Conservation (phyloP, 1,140 invertebrate species). For the Orchesella cincta region DNA sequence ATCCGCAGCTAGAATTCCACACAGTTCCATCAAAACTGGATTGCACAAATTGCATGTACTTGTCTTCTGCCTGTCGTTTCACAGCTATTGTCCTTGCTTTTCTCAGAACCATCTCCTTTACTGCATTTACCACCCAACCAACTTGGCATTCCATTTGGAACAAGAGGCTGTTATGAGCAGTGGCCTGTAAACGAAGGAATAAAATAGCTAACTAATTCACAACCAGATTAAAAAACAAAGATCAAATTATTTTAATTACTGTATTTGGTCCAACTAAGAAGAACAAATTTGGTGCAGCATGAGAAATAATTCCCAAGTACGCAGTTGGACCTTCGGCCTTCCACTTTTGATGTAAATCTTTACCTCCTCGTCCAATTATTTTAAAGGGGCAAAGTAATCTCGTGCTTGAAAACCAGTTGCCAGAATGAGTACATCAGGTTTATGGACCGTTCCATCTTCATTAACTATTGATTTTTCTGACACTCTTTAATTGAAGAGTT, state of each 20-base stretch:
- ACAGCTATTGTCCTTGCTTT: conserved; percentile 29
- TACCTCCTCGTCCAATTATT: conserved; percentile 16
- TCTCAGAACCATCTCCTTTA: neutral
- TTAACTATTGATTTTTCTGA: neutral
- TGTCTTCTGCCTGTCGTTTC: conserved; percentile 33
- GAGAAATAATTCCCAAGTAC: conserved; percentile 20
- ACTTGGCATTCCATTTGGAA: conserved; percentile 25
- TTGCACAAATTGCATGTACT: conserved; percentile 26
- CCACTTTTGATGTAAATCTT: conserved; percentile 27
- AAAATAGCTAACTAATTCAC: neutral
- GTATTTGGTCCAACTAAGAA: conserved; percentile 31
- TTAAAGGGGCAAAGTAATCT: conserved; percentile 36
- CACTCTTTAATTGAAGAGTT: conserved; percentile 5
- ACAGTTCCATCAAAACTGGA: conserved; percentile 40
- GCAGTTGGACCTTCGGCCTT: conserved; percentile 23
- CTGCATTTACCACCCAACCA: neutral
- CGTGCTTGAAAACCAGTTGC: conserved; percentile 35
- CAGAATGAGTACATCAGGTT: conserved; percentile 28
- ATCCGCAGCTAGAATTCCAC: conserved; percentile 38
- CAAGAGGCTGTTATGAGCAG: neutral
- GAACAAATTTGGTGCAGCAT: conserved; percentile 27
- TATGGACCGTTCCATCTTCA: neutral
- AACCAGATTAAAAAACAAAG: neutral
- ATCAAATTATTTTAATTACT: conserved; percentile 13
- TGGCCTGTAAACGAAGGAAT: neutral